Percentiles rank a stretch among this genome's conserved stretches.
Evolutionary conservation across 2,888 invertebrate genomes (phyloP).

Genomic region (Flexamia atlantica): DNA sequence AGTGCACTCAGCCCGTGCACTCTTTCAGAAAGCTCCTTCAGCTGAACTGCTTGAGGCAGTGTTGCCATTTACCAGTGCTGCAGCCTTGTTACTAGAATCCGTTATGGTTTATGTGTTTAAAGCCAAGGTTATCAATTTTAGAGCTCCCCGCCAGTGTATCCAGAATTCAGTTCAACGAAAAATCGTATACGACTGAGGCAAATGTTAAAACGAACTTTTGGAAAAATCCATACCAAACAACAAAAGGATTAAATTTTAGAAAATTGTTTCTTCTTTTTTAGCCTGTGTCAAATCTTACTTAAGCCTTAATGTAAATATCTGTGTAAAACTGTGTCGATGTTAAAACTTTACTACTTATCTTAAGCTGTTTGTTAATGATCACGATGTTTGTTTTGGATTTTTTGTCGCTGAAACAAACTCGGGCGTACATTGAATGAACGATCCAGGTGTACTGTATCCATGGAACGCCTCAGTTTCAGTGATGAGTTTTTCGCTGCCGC

Average conservation of each 20-base stretch:
- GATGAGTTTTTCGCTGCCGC: conserved; percentile 24
- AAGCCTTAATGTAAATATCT: background rate
- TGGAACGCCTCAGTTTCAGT: conserved; percentile 22
- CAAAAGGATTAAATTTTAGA: background rate
- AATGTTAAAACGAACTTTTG: no score
- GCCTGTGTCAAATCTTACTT: background rate
- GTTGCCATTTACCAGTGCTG: no score
- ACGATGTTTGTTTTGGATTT: background rate
- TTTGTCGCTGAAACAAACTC: background rate
- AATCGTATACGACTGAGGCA: no score
- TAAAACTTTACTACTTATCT: background rate
- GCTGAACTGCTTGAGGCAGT: no score
- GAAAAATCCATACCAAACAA: no score
- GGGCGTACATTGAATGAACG: conserved; percentile 16
- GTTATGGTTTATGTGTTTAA: no score
- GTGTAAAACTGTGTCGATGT: conserved; percentile 23
- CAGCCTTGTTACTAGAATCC: no score
- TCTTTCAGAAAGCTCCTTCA: no score
- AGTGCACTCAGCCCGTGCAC: no score
- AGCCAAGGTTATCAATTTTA: no score
- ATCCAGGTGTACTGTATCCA: background rate
- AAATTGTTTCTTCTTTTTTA: conserved; percentile 3
- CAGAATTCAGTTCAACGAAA: no score
- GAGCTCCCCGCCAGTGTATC: no score
- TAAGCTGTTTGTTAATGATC: background rate